Evolutionary conservation across 2,797 vertebrate species (phyloP).

Genomic region (Microcaecilia unicolor): DNA sequence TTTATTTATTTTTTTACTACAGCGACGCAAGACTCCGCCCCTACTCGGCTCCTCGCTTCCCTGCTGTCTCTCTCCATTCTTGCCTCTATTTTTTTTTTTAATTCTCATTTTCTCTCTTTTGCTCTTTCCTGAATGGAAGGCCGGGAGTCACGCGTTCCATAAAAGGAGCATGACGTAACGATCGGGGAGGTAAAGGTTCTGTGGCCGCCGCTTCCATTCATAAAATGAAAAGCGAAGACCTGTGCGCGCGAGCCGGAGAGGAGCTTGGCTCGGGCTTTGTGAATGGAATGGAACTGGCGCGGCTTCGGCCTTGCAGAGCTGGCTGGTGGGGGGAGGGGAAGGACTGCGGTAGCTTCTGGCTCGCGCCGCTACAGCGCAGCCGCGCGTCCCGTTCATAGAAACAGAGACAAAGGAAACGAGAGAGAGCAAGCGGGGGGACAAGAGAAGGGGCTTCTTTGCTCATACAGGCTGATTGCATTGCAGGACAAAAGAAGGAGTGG

Average conservation of each 20-base stretch:
- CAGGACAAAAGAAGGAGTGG: too few relatives aligned
- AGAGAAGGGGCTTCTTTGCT: too few relatives aligned
- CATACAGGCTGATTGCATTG: too few relatives aligned
- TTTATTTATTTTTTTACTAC: too few relatives aligned
- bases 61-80: not conserved
- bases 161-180: constrained; percentile 52
- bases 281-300: constrained; percentile 21
- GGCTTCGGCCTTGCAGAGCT: too few relatives aligned
- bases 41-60: too few relatives aligned
- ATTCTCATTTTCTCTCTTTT: not conserved
- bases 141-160: constrained; percentile 21
- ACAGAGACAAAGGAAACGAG: not conserved
- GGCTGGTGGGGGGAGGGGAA: too few relatives aligned
- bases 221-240: constrained; percentile 32
- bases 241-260: not conserved
- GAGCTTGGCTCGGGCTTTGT: not conserved
- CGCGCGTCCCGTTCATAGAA: not conserved
- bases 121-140: constrained; percentile 62
- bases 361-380: not conserved
- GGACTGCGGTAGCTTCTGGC: not conserved
- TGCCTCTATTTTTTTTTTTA: not conserved
- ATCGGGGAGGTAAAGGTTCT: constrained; percentile 45
- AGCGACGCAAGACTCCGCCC: too few relatives aligned
- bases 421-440: too few relatives aligned
- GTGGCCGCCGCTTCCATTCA: constrained; percentile 53